Percentiles rank a stretch among this genome's conserved stretches.
Conservation (phyloP, 2,797 vertebrate species). For the Alcedo quadribrachys region DNA sequence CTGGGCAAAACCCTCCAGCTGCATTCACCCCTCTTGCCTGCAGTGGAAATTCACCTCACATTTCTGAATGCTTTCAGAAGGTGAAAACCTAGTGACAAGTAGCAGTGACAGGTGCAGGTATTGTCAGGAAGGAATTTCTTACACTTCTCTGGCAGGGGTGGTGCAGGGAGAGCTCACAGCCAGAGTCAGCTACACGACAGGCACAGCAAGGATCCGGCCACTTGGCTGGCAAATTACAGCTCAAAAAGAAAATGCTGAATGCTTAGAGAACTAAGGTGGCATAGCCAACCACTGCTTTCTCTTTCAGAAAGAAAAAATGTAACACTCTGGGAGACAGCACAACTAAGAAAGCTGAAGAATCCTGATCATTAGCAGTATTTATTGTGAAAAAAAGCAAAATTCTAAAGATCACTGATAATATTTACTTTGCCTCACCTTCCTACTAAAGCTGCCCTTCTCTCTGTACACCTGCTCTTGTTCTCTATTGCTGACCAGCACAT, state of each 20-base stretch:
- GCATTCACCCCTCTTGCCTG: not conserved
- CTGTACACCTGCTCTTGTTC: not conserved
- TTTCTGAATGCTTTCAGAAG: constrained; percentile 24
- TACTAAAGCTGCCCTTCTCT: not conserved
- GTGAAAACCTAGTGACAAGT: constrained; percentile 15
- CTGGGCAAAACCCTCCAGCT: not conserved
- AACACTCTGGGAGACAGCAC: not conserved
- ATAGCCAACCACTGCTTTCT: not conserved
- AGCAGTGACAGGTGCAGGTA: constrained; percentile 38
- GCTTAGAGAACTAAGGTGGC: not conserved
- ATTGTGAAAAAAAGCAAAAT: constrained; percentile 1
- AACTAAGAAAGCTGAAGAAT: not conserved
- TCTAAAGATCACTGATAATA: not conserved
- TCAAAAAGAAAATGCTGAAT: not conserved
- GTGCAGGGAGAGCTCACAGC: constrained; percentile 17
- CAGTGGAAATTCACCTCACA: constrained; percentile 2
- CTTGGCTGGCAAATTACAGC: constrained; percentile 17
- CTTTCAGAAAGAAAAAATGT: not conserved
- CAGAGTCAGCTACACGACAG: constrained; percentile 12
- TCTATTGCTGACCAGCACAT: not conserved
- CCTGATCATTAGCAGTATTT: not conserved
- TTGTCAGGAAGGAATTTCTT: constrained; percentile 35
- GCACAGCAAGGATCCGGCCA: not conserved
- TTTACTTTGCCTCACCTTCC: not conserved
- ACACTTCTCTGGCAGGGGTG: constrained; percentile 28